Evolutionary conservation across 2,113 vertebrate genomes (phyloP).

Genomic region (Melierax canorus): DNA sequence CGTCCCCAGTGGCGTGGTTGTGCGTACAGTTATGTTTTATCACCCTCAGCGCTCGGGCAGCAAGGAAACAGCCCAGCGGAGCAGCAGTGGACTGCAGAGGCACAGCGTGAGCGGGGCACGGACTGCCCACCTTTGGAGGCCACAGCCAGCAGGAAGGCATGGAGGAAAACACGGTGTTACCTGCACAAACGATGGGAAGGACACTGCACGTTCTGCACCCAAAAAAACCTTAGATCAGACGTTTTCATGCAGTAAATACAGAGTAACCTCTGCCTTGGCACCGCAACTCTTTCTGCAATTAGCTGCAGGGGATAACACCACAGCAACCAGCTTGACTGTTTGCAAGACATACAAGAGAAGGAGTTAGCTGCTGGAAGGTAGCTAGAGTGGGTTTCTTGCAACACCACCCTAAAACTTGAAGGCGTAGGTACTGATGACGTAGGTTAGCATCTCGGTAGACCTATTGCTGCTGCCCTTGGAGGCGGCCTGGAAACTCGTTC

Average conservation of each 20-base stretch:
- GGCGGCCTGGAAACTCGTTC: neutral
- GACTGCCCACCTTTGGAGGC: neutral
- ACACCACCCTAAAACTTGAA: neutral
- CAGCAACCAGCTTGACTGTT: neutral
- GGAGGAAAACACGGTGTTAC: neutral
- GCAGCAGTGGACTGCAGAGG: neutral
- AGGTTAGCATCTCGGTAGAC: neutral
- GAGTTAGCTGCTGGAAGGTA: neutral
- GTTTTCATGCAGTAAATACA: neutral
- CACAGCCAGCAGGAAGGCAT: neutral
- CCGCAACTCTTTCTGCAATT: neutral
- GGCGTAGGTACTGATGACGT: neutral
- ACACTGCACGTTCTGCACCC: neutral
- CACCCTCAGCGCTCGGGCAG: neutral
- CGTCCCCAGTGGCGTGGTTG: rapidly evolving
- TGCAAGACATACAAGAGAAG: neutral
- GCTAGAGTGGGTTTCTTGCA: rapidly evolving
- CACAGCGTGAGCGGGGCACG: rapidly evolving
- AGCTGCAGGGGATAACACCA: neutral
- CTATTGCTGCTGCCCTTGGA: neutral
- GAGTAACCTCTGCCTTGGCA: neutral
- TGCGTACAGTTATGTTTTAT: neutral
- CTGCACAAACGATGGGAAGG: neutral
- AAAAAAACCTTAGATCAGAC: neutral
- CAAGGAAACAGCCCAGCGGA: neutral